Base-by-base conservation (phyloP, 2,113 vertebrate species). In the Choloepus hoffmanni region DNA sequence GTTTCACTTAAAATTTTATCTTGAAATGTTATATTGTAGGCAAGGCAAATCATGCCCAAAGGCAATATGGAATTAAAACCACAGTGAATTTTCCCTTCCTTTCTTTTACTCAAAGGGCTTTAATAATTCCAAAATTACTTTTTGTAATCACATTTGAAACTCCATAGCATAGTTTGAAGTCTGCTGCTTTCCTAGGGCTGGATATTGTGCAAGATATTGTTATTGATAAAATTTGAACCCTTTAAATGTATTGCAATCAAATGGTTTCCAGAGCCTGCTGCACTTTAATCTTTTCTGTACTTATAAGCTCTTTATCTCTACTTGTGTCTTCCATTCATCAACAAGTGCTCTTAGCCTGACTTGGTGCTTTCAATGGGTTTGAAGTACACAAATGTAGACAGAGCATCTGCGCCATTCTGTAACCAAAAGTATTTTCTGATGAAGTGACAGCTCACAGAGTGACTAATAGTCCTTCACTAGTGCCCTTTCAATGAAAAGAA, bases 331-430 rank as follows among this genome's bases (percentile, higher is more conserved):
- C 58, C 89, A 85, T 90, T 96, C 86, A 92, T 63, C 67, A 79
- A 23, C 58, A 70, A 89, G 90, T 92, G 95, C 85, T 89, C 90
- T 97, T 95, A 90, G 77, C 3, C 90, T 63, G 82, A 79, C 89
- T 90, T 95, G n/a, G 21, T 90, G 76, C 85, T 97, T 92, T 92
- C 91, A 77, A 67, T 68, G 58, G 58, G 67, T 88, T 79, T 97
- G 82, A 87, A 94, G 91, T 63, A 82, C 87, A 92, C 77, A 68
- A 48, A 89, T 70, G 67, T 36, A 68, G 82, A 68, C 45, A 1
- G 50, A 96, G 86, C 90, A 94, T 74, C 82, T 94, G 90, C 94
- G 83, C 82, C 72, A 28, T 74, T 86, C 65, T 43, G 12, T 58
- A 91, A 67, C 18, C 60, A 45, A 67, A 85, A 93, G 65, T 65